phyloP scores from a whole-genome alignment of 2,797 vertebrate species.

The Acanthurus lineatus region DNA sequence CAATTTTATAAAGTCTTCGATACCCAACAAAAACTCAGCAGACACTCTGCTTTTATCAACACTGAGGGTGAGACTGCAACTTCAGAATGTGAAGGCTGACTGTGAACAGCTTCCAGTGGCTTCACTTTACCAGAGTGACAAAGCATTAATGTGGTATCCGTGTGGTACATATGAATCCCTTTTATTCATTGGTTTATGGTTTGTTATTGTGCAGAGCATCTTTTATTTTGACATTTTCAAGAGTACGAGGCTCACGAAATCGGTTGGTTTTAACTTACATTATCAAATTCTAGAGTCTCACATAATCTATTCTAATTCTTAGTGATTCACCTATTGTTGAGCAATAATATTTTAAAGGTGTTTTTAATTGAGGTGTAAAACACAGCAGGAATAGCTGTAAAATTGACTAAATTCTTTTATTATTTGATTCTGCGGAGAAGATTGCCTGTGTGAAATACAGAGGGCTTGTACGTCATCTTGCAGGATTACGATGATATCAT shows the following conservation, averaged over 20 bases:
- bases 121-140: background rate
- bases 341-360: background rate
- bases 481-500: conserved; percentile 56
- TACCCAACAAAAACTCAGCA: background rate
- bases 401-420: background rate
- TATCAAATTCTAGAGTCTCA: too few species aligned
- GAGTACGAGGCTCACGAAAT: background rate
- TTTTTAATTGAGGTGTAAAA: background rate
- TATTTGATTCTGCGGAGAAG: background rate
- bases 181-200: background rate
- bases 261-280: background rate
- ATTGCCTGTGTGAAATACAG: background rate
- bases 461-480: conserved; percentile 11
- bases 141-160: background rate
- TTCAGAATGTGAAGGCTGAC: background rate
- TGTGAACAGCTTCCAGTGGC: background rate
- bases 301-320: background rate
- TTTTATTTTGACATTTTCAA: background rate
- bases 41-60: background rate
- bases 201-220: background rate
- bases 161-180: background rate
- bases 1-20: background rate
- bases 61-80: too few species aligned
- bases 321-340: background rate
- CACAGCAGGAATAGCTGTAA: background rate